These are phyloP conservation scores for Sebastes taczanowskii DNA, from an alignment of 2,797 vertebrate genomes.

Conservation along the genomic window DNA sequence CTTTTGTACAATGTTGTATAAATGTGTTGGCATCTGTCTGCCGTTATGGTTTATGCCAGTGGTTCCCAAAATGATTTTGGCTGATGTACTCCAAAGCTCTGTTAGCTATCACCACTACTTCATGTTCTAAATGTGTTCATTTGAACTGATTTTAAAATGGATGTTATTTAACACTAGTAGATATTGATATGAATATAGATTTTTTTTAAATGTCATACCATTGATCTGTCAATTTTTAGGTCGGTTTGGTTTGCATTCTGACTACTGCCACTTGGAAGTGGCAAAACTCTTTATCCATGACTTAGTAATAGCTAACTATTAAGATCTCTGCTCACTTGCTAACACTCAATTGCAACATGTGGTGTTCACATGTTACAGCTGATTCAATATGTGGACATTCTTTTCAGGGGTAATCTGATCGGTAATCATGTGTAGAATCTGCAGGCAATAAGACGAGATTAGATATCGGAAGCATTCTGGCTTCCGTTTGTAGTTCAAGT, in stretches of 20 bases:
- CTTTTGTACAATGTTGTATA: constrained; percentile 17
- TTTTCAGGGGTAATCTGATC: no score
- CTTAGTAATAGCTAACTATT: not conserved
- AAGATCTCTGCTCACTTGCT: not conserved
- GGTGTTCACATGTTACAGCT: no score
- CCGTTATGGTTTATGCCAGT: not conserved
- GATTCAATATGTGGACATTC: no score
- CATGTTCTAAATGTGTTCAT: not conserved
- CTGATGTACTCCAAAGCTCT: not conserved
- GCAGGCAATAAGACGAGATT: no score
- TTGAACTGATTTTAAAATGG: not conserved
- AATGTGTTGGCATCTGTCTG: constrained; percentile 14
- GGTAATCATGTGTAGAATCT: no score
- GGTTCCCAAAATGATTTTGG: not conserved
- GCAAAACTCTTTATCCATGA: not conserved
- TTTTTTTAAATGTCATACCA: accelerated
- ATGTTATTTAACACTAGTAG: not conserved
- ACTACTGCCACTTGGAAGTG: not conserved
- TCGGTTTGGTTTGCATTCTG: not conserved
- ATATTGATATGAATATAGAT: no score
- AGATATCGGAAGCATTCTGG: no score
- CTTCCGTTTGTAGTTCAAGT: no score
- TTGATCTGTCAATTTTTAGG: not conserved
- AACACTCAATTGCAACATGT: not conserved
- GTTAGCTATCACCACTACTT: not conserved